Percentiles rank a stretch among this genome's conserved stretches.
phyloP scores from a whole-genome alignment of 1,140 invertebrate species.

The Carcinoscorpius rotundicauda region DNA sequence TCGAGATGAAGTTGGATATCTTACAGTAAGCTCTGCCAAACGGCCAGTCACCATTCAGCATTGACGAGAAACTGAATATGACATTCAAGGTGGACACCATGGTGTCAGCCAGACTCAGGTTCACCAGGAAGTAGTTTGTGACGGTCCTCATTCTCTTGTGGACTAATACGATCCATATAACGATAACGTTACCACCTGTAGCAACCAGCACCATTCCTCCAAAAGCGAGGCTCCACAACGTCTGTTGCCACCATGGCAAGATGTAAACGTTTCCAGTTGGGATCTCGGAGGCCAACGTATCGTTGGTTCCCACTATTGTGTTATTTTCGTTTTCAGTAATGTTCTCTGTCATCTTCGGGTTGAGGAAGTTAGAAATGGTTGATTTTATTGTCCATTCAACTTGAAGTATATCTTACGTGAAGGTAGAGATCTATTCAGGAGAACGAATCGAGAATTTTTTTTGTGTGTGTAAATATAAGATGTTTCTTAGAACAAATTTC shows the following conservation, averaged over 20 bases:
- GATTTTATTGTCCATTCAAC: no score
- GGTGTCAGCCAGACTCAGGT: constrained; percentile 80
- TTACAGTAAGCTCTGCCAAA: constrained; percentile 89
- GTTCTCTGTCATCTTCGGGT: no score
- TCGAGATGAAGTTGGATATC: constrained; percentile 81
- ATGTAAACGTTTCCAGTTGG: constrained; percentile 41
- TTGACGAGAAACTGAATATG: constrained; percentile 85
- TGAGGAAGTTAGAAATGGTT: no score
- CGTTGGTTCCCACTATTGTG: no score
- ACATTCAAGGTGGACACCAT: constrained; percentile 86
- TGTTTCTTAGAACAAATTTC: no score
- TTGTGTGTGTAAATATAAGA: no score
- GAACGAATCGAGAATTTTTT: no score
- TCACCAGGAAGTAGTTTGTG: constrained; percentile 93
- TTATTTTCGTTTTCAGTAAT: no score
- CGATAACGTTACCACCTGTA: constrained; percentile 83
- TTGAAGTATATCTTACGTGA: no score
- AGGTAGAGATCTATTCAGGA: no score
- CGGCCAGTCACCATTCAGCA: constrained; percentile 84
- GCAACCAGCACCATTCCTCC: constrained; percentile 77
- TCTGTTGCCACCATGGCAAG: constrained; percentile 59
- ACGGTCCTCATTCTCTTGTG: constrained; percentile 75
- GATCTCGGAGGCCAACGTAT: neutral
- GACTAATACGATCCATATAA: constrained; percentile 87
- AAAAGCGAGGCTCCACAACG: constrained; percentile 48